Evolutionary conservation across 2,113 vertebrate species (phyloP).

Genomic region (Crotalus viridis): DNA sequence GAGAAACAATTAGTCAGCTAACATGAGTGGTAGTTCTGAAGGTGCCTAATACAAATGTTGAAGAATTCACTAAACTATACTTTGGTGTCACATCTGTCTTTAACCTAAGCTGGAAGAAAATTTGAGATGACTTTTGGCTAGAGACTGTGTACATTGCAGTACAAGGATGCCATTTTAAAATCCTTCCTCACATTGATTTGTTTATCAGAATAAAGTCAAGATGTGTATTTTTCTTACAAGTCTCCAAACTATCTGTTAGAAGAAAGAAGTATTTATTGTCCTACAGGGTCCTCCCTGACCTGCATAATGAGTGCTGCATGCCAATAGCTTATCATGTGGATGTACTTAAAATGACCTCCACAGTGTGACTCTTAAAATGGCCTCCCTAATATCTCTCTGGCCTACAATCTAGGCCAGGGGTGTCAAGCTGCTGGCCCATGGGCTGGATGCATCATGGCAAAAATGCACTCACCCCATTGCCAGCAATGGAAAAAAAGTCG

Average conservation of each 20-base stretch:
- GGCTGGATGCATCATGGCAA: no score
- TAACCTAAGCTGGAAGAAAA: no score
- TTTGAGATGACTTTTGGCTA: background rate
- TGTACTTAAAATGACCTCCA: background rate
- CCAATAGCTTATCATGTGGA: background rate
- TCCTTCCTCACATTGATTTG: background rate
- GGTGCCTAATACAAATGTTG: background rate
- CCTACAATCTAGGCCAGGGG: background rate
- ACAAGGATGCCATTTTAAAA: background rate
- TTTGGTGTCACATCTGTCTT: background rate
- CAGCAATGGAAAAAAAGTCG: no score
- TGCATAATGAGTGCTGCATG: background rate
- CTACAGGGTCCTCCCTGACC: background rate
- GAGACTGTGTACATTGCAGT: background rate
- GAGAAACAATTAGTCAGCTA: background rate
- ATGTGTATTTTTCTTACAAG: background rate
- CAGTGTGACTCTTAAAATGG: background rate
- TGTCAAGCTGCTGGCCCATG: no score
- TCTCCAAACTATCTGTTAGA: background rate
- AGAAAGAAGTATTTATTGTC: background rate
- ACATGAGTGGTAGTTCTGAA: background rate
- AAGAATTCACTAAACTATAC: background rate
- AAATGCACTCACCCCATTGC: no score
- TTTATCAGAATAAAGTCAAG: background rate
- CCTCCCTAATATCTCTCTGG: background rate